phyloP scores from a whole-genome alignment of 2,113 vertebrate genomes.

The Emydocephalus ijimae region DNA sequence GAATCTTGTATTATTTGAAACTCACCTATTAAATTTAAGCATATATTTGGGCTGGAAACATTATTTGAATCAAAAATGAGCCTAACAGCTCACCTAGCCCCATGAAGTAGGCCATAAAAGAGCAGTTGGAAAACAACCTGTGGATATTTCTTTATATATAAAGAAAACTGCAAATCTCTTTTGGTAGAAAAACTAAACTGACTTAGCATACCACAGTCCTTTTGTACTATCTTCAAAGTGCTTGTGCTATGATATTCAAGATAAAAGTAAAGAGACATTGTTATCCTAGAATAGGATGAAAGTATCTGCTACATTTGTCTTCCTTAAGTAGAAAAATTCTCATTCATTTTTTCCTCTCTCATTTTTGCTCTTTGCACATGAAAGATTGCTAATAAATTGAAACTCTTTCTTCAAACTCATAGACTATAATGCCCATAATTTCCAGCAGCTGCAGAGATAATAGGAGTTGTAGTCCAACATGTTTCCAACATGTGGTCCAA shows the following conservation, averaged over 20 bases:
- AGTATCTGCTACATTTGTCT: neutral
- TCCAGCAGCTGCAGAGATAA: neutral
- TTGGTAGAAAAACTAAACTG: neutral
- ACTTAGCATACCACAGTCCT: neutral
- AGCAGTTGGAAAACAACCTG: neutral
- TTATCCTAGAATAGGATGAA: neutral
- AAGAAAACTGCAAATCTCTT: too few species aligned
- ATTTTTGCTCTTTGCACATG: neutral
- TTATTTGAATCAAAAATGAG: neutral
- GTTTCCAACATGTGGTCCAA: neutral
- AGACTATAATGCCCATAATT: neutral
- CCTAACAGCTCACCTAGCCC: neutral
- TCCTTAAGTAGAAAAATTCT: neutral
- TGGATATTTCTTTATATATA: neutral
- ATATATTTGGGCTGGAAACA: neutral
- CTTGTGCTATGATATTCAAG: neutral
- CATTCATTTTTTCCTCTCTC: neutral
- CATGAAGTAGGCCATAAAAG: neutral
- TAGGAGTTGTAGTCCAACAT: neutral
- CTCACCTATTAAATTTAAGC: neutral
- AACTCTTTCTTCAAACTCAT: neutral
- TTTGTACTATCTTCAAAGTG: neutral
- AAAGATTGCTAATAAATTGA: neutral
- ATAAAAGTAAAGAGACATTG: neutral
- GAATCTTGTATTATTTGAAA: neutral